phyloP scores from a whole-genome alignment of 2,113 vertebrate species.

The Hystrix cristata region DNA sequence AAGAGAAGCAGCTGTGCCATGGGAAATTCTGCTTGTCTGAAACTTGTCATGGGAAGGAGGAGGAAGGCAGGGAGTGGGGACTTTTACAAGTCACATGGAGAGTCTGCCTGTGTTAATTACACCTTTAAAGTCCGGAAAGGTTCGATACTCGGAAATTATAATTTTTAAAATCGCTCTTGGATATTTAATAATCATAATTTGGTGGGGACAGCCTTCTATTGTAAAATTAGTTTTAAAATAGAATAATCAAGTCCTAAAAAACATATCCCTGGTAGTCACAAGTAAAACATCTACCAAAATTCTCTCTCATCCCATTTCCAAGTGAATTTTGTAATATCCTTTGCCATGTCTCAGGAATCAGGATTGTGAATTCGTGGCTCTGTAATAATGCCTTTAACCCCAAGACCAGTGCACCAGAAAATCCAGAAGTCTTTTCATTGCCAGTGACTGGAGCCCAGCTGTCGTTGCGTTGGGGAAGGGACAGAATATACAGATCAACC shows the following conservation, averaged over 20 bases:
- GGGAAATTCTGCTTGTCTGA: not conserved
- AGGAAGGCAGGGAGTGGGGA: not conserved
- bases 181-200: not conserved
- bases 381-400: not conserved
- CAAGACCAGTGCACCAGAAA: not conserved
- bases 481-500: not conserved
- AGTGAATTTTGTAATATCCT: not conserved
- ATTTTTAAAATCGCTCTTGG: not conserved
- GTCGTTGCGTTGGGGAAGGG: not conserved
- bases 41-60: not conserved
- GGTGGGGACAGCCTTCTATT: not conserved
- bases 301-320: not conserved
- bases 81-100: not conserved
- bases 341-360: not conserved
- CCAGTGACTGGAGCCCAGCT: not conserved
- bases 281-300: not conserved
- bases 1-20: not conserved
- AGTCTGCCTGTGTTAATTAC: not conserved
- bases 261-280: not conserved
- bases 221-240: conserved; percentile 9
- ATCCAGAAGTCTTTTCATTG: not conserved
- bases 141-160: not conserved
- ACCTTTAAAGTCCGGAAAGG: not conserved
- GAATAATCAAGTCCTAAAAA: not conserved
- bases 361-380: not conserved